Base-by-base conservation (phyloP, 2,797 vertebrate species). In the Sebastiscus tertius region DNA sequence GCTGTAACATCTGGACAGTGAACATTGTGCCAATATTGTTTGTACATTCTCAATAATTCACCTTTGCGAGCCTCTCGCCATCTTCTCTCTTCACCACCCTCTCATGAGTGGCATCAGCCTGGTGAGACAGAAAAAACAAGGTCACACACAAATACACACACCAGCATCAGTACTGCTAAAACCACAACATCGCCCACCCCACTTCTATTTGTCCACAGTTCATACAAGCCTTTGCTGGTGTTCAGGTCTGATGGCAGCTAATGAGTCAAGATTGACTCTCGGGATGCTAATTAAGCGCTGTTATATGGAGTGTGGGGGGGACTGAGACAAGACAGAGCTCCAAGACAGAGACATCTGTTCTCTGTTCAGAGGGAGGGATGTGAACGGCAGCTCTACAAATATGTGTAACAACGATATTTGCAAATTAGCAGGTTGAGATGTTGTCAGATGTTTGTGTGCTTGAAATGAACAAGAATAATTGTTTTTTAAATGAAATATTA, bases 51-150 rank as follows among this genome's bases (percentile, higher is more conserved):
- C 7, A 75, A 6, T 52, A 64, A 58, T 84, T 64, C 87, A 99
- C 98, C 97, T 97, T 98, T 74, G 98, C 98, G 34, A 99, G 93
- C 75, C 96, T 96, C 91, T 98, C 98, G 3, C 97, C 98, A 1
- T 98, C 97, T 90, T 99, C 98, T 81, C 96, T 96, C 89, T 97
- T 98, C 84, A 99, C 97, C 88, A 95, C 97, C 66, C 96, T 94
- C 74, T 98, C 97, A 65, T 98, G 97, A 72, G 97, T 92, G 33
- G 97, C 96, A 79, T 99, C 98, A 78, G 97, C 97, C 98, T 99
- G 83, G 42, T 12, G 64, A 73, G 22, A 88, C 24, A 42, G 56
- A 36, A 49, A 76, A 54, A 68, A 72, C 13, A 67, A 56, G 24
- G 68, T 87, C 62, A 91, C 56, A 67, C 55, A 36, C 58, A 8